These are phyloP conservation scores for Rhynchonycteris naso DNA, from an alignment of 2,797 vertebrate species.

Conservation along the genomic window DNA sequence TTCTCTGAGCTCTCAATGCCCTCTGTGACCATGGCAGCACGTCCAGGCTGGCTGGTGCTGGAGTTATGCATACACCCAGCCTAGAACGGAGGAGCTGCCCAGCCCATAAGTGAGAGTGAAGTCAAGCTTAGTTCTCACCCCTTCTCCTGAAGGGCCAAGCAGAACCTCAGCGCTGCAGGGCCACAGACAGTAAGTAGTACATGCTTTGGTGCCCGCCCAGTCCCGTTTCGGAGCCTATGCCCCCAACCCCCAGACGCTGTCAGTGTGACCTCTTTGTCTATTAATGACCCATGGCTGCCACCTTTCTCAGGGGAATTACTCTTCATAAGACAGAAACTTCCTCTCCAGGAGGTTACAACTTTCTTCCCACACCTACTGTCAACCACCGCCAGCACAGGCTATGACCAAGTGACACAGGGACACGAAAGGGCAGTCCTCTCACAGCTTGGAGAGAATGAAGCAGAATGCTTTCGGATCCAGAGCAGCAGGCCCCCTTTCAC, in stretches of 20 bases:
- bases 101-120: rapidly evolving
- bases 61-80: not conserved
- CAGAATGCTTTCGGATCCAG: not conserved
- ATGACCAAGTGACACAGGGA: not conserved
- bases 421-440: not conserved
- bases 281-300: not conserved
- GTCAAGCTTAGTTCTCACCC: not conserved
- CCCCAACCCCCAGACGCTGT: not conserved
- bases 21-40: not conserved
- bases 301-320: not conserved
- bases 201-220: not conserved
- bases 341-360: not conserved
- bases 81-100: not conserved
- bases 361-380: not conserved
- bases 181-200: too few relatives aligned
- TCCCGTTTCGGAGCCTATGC: not conserved
- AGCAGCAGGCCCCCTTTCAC: too few relatives aligned
- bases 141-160: not conserved
- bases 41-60: rapidly evolving
- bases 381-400: not conserved
- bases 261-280: not conserved
- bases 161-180: not conserved
- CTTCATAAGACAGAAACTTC: not conserved
- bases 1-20: not conserved
- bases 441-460: not conserved